Base-by-base conservation (phyloP, 2,113 vertebrate genomes). In the Aegithalos caudatus region DNA sequence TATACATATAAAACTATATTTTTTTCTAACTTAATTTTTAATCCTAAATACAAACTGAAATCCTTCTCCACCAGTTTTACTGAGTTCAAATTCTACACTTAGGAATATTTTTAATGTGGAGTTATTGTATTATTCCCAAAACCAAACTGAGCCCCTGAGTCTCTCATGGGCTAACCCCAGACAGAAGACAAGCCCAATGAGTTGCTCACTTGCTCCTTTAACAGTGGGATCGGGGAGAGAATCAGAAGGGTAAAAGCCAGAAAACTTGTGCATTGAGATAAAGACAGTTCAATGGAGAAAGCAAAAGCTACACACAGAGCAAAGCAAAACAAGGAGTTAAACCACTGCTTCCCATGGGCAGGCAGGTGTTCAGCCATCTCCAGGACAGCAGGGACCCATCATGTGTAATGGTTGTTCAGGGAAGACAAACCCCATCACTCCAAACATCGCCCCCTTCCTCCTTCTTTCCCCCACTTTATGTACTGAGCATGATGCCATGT, bases 321-420 rank as follows among this genome's bases (percentile, higher is more conserved):
- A 27, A 81, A 57, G n/a, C 13, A 38, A 57, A 67, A 13, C 22
- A 33, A 22, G 22, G 27, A 48, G 16, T 38, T 48, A 1, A 57
- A 2, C n/a, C 53, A 40, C 11, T 5, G 1, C 11, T 38, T 57
- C n/a, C n/a, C 28, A 17, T 17, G 28, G 28, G 13, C 42, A 81
- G 62, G 4, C n/a, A 13, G 13, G 8, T 33, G 62, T 47, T 81
- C 8, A 33, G 40, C 40, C n/a, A 38, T 21, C 42, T 23, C n/a
- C 8, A 38, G 28, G 42, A 38, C 16, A 38, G 17, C 12, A 56
- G 40, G n/a, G 8, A 7, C 42, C 13, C 28, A 17, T 27, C n/a
- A 38, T 1, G 1, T 21, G 5, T 67, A 16, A 27, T 2, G 11
- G 16, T 33, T 19, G 3, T 33, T 24, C 33, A 17, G 40, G n/a